These are phyloP conservation scores for Idaea biselata DNA, from an alignment of 2,888 invertebrate species.

Conservation along the genomic window DNA sequence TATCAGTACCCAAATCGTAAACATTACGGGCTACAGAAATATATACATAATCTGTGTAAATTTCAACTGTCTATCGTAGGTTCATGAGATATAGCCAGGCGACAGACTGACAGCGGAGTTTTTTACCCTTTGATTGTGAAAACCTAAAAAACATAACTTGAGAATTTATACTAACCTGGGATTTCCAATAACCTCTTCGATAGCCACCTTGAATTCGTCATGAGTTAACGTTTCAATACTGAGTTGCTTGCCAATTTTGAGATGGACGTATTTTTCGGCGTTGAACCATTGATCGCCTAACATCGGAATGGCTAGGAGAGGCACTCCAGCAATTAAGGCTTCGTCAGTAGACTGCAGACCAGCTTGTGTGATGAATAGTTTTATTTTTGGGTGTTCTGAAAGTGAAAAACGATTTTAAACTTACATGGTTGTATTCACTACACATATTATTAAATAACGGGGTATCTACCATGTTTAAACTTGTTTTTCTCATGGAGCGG, in stretches of 20 bases:
- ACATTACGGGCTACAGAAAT: too few relatives aligned
- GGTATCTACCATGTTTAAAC: too few relatives aligned
- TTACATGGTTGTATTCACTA: too few relatives aligned
- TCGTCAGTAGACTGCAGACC: constrained; percentile 73
- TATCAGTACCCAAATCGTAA: too few relatives aligned
- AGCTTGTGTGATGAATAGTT: constrained; percentile 71
- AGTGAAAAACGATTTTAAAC: constrained; percentile 12
- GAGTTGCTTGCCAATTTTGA: constrained; percentile 45
- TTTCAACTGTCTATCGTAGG: too few relatives aligned
- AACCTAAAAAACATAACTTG: constrained; percentile 5
- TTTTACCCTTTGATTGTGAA: too few relatives aligned
- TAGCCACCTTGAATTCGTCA: constrained; percentile 38
- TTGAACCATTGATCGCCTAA: constrained; percentile 67
- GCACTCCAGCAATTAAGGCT: constrained; percentile 61
- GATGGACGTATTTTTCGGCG: constrained; percentile 46
- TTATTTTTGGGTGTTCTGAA: constrained; percentile 66
- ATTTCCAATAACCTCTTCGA: constrained; percentile 40
- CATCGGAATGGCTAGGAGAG: constrained; percentile 64
- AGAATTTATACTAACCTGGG: constrained; percentile 1
- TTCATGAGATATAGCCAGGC: too few relatives aligned
- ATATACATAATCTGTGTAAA: too few relatives aligned
- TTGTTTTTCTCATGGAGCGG: too few relatives aligned
- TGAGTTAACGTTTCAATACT: constrained; percentile 40
- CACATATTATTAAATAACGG: too few relatives aligned
- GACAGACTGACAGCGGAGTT: too few relatives aligned